These are phyloP conservation scores for Mycetomoellerius zeteki DNA, from an alignment of 1,140 invertebrate genomes.

Conservation along the genomic window DNA sequence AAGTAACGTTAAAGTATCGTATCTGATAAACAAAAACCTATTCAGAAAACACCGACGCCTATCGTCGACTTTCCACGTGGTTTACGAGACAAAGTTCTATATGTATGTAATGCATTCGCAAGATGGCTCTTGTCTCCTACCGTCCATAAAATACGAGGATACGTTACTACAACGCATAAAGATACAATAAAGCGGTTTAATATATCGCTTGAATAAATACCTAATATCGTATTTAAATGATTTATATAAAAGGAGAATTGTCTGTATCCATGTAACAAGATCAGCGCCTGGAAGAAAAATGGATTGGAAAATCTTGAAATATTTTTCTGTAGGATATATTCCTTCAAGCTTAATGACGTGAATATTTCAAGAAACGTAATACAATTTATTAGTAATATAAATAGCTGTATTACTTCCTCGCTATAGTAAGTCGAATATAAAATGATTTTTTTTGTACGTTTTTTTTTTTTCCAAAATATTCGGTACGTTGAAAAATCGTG, in stretches of 20 bases:
- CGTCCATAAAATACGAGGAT: not conserved
- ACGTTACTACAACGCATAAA: not conserved
- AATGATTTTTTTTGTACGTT: not conserved
- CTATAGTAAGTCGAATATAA: not conserved
- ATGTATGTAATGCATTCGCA: slow-evolving; percentile 26
- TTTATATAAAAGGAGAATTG: not conserved
- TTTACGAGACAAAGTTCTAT: slow-evolving; percentile 52
- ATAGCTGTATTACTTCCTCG: not conserved
- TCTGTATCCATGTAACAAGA: not conserved
- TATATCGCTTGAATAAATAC: not conserved
- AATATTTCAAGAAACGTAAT: slow-evolving; percentile 30
- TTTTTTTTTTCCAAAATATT: not conserved
- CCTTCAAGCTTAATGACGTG: slow-evolving; percentile 18
- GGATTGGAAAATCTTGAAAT: not conserved
- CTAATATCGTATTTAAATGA: not conserved
- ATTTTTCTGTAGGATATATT: slow-evolving; percentile 16
- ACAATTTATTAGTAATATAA: not conserved
- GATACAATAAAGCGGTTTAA: not conserved
- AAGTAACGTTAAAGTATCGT: slow-evolving; percentile 20
- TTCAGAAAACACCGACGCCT: slow-evolving; percentile 21
- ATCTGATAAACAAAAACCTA: slow-evolving; percentile 16
- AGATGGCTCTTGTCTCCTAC: slow-evolving; percentile 36
- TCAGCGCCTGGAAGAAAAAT: not conserved
- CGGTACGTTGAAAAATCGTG: slow-evolving; percentile 8
- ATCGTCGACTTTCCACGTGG: slow-evolving; percentile 49